Evolutionary conservation across 2,113 vertebrate species (phyloP).

Genomic region (Seriola aureovittata): DNA sequence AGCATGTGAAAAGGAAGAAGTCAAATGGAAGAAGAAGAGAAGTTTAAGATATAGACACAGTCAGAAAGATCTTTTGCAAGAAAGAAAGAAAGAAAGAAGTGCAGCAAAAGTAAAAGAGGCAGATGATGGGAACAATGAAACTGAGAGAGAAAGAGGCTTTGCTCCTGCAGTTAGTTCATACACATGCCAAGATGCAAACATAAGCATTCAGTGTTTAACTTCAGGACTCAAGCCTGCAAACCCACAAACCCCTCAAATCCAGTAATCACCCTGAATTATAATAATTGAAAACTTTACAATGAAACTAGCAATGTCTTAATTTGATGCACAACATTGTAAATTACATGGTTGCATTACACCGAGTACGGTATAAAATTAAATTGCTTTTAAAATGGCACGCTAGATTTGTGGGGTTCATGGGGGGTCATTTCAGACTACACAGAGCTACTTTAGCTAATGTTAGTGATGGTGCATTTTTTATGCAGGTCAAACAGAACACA

Average conservation of each 20-base stretch:
- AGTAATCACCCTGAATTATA: slow-evolving; percentile 9
- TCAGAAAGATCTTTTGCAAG: not conserved
- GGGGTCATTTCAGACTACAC: slow-evolving; percentile 4
- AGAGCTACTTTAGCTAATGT: slow-evolving; percentile 42
- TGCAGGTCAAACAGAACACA: slow-evolving; percentile 48
- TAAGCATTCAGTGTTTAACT: slow-evolving; percentile 24
- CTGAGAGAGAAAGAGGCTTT: slow-evolving; percentile 44
- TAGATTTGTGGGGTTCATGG: slow-evolving; percentile 58
- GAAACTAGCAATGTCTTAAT: not conserved
- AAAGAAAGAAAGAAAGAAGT: not conserved
- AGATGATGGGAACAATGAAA: slow-evolving; percentile 40
- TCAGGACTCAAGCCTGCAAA: slow-evolving; percentile 38
- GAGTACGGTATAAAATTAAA: not conserved
- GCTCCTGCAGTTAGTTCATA: slow-evolving; percentile 70
- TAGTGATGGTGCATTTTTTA: slow-evolving; percentile 60
- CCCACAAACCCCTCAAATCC: slow-evolving; percentile 67
- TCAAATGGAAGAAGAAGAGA: not conserved
- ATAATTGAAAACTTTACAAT: slow-evolving; percentile 9
- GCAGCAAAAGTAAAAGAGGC: slow-evolving; percentile 6
- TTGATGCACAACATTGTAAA: slow-evolving; percentile 4
- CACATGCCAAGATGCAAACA: slow-evolving; percentile 75
- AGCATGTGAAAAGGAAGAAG: slow-evolving; percentile 8
- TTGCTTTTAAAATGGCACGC: not conserved
- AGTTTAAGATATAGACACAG: not conserved
- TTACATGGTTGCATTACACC: not conserved